Evolutionary conservation across 2,113 vertebrate genomes (phyloP).

Genomic region (Cromileptes altivelis): DNA sequence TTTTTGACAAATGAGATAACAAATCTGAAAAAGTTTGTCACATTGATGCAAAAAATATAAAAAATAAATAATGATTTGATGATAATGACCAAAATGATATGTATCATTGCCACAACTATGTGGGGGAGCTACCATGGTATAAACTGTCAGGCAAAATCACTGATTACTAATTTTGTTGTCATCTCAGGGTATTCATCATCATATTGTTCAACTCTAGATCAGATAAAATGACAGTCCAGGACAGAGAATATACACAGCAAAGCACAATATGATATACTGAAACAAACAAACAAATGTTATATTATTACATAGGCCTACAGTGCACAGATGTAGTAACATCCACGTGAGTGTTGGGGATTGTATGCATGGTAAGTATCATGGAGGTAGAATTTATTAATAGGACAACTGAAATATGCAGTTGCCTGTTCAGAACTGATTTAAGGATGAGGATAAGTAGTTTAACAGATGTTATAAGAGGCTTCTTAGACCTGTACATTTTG

Average conservation of each 20-base stretch:
- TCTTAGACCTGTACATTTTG: too few relatives aligned
- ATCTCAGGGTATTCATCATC: background rate
- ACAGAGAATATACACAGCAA: background rate
- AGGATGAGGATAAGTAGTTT: background rate
- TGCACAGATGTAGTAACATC: background rate
- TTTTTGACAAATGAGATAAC: too few relatives aligned
- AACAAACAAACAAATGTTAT: background rate
- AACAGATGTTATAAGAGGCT: too few relatives aligned
- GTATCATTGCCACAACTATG: too few relatives aligned
- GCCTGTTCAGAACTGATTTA: background rate
- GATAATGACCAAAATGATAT: too few relatives aligned
- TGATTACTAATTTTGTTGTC: too few relatives aligned
- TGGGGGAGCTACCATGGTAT: too few relatives aligned
- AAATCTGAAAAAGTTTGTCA: too few relatives aligned
- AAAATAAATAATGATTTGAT: background rate
- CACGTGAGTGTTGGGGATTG: background rate
- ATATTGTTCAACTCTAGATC: background rate
- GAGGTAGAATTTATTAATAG: too few relatives aligned
- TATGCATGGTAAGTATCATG: too few relatives aligned
- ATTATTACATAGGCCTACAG: background rate
- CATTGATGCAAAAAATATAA: too few relatives aligned
- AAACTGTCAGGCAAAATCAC: too few relatives aligned
- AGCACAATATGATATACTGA: background rate
- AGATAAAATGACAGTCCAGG: background rate
- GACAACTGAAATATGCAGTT: background rate